Percentiles rank a stretch among this genome's conserved stretches.
These are phyloP conservation scores for Harmothoe impar DNA, from an alignment of 2,888 invertebrate species.

Conservation along the genomic window DNA sequence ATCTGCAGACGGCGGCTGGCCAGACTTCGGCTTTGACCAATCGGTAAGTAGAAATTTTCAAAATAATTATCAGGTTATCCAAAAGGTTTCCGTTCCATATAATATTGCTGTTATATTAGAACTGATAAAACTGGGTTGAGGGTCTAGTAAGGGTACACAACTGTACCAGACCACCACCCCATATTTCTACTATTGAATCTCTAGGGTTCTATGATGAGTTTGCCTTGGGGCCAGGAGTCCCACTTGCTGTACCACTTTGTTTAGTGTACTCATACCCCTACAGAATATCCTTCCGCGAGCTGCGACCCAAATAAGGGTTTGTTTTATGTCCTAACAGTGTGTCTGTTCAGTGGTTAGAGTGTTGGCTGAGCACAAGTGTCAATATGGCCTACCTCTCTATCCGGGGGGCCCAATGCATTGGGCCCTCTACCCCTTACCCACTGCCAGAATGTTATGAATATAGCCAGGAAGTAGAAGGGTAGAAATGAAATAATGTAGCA, in stretches of 20 bases:
- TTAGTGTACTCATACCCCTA: not conserved
- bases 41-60: slow-evolving; percentile 41
- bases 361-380: not conserved
- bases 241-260: not conserved
- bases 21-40: slow-evolving; percentile 56
- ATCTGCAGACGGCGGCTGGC: slow-evolving; percentile 48
- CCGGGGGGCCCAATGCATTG: not conserved
- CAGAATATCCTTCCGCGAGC: not conserved
- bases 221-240: not conserved
- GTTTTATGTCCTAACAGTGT: slow-evolving; percentile 45
- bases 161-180: not conserved
- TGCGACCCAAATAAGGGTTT: slow-evolving; percentile 43
- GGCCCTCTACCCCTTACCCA: too few relatives aligned
- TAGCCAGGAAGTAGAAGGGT: too few relatives aligned
- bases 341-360: not conserved
- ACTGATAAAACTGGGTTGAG: not conserved
- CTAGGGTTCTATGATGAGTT: not conserved
- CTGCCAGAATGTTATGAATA: too few relatives aligned
- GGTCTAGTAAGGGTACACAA: not conserved
- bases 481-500: too few relatives aligned
- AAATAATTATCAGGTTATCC: too few relatives aligned
- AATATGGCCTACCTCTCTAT: not conserved
- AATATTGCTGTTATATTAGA: too few relatives aligned
- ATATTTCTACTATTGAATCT: not conserved
- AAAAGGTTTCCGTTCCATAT: too few relatives aligned